Evolutionary conservation across 2,797 vertebrate genomes (phyloP).

Genomic region (Catharus ustulatus): DNA sequence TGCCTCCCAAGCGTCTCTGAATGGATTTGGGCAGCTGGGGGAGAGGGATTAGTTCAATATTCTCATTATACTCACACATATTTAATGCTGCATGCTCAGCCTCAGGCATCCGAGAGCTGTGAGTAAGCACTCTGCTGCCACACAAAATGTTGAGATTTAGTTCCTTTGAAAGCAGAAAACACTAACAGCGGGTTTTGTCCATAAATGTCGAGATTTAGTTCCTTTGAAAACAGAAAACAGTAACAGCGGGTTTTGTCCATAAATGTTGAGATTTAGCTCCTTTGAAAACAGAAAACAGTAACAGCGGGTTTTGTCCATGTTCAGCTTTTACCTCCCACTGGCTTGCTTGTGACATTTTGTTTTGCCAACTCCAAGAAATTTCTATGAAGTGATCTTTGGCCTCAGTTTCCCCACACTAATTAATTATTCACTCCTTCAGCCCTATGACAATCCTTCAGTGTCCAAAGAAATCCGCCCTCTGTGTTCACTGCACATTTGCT

Average conservation of each 20-base stretch:
- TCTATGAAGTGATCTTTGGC: background rate
- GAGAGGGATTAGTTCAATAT: background rate
- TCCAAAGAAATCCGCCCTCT: background rate
- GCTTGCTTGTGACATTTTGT: slow-evolving; percentile 5
- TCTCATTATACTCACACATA: background rate
- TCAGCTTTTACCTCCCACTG: slow-evolving; percentile 25
- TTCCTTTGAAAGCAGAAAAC: slow-evolving; percentile 19
- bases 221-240: slow-evolving; percentile 9
- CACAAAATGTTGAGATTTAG: background rate
- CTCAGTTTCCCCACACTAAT: background rate
- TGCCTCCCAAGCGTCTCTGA: background rate
- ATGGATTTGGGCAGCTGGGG: background rate
- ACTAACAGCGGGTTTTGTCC: background rate
- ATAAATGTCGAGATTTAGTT: background rate
- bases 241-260: background rate
- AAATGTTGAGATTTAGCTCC: background rate
- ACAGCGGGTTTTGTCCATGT: background rate
- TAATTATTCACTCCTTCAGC: background rate
- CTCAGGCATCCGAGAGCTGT: background rate
- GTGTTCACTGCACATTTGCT: background rate
- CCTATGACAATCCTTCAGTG: background rate
- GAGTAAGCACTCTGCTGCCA: slow-evolving; percentile 6
- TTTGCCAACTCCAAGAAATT: slow-evolving; percentile 3
- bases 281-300: slow-evolving; percentile 14
- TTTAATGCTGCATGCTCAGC: background rate